Evolutionary conservation across 2,888 invertebrate genomes (phyloP), one percentile per base, ranked within the genome.

Genomic region (Agrochola lychnidis): DNA sequence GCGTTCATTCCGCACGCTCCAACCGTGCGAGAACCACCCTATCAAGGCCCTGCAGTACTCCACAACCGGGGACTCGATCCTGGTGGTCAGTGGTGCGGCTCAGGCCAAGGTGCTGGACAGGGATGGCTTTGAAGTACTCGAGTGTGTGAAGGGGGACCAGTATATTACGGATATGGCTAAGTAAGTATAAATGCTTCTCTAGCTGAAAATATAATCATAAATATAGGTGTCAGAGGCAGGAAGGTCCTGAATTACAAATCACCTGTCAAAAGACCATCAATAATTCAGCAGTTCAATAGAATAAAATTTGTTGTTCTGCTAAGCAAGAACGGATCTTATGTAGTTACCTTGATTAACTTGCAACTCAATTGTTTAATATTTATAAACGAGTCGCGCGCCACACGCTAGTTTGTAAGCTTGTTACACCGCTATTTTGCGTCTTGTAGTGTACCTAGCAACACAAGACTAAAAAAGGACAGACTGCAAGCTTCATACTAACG

Each of bases 21-120:
- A 98, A 86, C 99, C 99, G 0, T 99, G 99, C 92, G 99, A 99
- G 94, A 98, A 98, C 92, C 99, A 99, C 94, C 99, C 99, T 0
- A 99, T 99, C 79, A 98, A 98, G 84, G 97, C 98, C 61, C 93
- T 99, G 0, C 98, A 99, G 89, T 99, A 99, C 94, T 99, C 99
- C 0, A 98, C 98, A 0, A 99, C 99, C 0, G 99, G 99, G 0
- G 99, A 99, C 94, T 97, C 98, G 64, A 98, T 99, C 73, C 96
- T 99, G 19, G 99, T 99, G 0, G 97, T 99, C 69, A 98, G 99
- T 7, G 99, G 99, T 0, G 98, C 99, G 62, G 98, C 98, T 0
- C 99, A 99, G 93, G 99, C 99, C 0, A 99, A 99, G 95, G 98
- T 99, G 1, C 95, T 99, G 22, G 99, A 99, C 91, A 96, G 99